Evolutionary conservation across 2,113 vertebrate genomes (phyloP), one percentile per base, ranked within the genome.

Genomic region (Coreoperca whiteheadi): DNA sequence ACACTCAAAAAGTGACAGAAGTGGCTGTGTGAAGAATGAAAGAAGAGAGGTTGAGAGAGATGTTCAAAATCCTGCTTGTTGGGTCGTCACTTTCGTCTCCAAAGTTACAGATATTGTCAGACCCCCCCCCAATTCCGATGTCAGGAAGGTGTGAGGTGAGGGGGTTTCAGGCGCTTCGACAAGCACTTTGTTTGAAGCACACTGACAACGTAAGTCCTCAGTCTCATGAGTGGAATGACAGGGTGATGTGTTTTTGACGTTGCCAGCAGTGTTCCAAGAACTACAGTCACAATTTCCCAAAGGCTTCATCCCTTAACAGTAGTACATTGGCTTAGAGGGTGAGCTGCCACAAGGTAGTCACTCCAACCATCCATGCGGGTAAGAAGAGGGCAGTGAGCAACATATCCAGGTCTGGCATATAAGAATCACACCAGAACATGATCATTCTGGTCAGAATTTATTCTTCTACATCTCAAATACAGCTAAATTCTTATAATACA

Each of bases 171-270:
- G 41, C 7, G 6, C 21, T 12, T 74, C 32, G 2, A 54, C 46
- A 21, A 77, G 21, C 9, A 53, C 37, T 56, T 65, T 11, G 28
- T 90, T 81, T 63, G 63, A 75, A 56, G 83, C 60, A 4, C 53
- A 21, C 53, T 71, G 83, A 85, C 87, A 80, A 39, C 77, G 39
- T 74, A 37, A 39, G 10, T 59, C 39, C 41, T 46, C 21, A 21
- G 77, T 53, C 32, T 32, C 80, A 59, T 9, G 63, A 63, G 65
- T 1, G 64, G 69, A 77, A 48, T 66, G 57, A 84, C 68, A 54
- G 66, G 56, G 70, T 54, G 77, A 83, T 66, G 77, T 39, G 69
- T 81, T 65, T 18, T 65, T 18, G 0, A 23, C 7, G 53, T 25
- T 74, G 72, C 41, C 0, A 59, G 70, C 66, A 64, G 74, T 68